These are phyloP conservation scores for Catocala sponsa DNA, from an alignment of 2,888 invertebrate species.

Conservation along the genomic window DNA sequence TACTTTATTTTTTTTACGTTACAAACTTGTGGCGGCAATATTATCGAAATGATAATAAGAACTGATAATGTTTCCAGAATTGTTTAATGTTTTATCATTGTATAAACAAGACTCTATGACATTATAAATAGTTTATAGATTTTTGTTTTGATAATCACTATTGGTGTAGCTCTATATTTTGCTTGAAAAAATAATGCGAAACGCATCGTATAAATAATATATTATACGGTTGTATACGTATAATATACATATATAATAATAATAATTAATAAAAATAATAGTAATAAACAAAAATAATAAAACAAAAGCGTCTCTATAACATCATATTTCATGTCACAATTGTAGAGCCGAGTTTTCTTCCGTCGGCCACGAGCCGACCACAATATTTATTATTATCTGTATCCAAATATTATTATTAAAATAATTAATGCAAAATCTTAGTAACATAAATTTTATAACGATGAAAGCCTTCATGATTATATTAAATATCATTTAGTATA, in stretches of 20 bases:
- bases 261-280: neutral
- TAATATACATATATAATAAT: neutral
- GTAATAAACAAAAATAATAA: neutral
- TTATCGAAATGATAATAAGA: slow-evolving; percentile 12
- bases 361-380: slow-evolving; percentile 35
- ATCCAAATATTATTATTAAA: neutral
- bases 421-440: neutral
- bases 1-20: slow-evolving; percentile 34
- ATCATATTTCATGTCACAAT: slow-evolving; percentile 10
- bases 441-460: slow-evolving; percentile 1
- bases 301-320: neutral
- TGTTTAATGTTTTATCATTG: slow-evolving; percentile 2
- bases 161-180: slow-evolving; percentile 12
- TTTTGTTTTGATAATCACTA: slow-evolving; percentile 2
- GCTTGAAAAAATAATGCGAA: slow-evolving; percentile 1
- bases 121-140: neutral
- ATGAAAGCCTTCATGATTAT: slow-evolving; percentile 1
- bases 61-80: slow-evolving; percentile 10
- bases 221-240: neutral
- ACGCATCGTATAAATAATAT: neutral
- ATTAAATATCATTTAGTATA: neutral
- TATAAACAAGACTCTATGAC: neutral
- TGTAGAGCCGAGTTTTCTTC: slow-evolving; percentile 24
- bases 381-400: slow-evolving; percentile 6
- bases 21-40: slow-evolving; percentile 23